Conservation (phyloP, 2,888 invertebrate species). For the Cordylochernes scorpioides region DNA sequence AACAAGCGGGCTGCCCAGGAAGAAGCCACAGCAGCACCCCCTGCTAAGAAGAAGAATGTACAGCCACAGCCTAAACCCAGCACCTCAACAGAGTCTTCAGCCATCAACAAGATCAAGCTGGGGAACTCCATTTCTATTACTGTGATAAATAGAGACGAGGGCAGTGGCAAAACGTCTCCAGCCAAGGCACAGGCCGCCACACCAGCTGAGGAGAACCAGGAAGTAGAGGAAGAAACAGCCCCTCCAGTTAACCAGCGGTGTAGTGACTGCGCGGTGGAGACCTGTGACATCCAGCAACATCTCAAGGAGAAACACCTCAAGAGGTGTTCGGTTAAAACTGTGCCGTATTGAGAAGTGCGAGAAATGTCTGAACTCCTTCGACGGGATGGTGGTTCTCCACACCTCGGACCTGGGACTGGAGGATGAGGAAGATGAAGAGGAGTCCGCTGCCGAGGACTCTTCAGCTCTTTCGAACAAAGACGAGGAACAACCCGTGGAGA, state of each 20-base stretch:
- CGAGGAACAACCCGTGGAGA: too few species aligned
- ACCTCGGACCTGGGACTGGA: constrained; percentile 12
- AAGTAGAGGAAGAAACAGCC: constrained; percentile 1
- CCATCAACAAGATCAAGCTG: too few species aligned
- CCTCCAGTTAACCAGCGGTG: constrained; percentile 7
- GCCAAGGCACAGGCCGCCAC: not conserved
- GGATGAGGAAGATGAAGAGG: constrained; percentile 6
- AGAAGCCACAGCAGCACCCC: constrained; percentile 1
- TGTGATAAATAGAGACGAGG: too few species aligned
- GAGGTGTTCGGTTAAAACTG: constrained; percentile 11
- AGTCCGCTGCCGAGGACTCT: too few species aligned
- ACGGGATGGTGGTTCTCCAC: constrained; percentile 12
- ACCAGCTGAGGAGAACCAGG: not conserved
- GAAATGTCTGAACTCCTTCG: constrained; percentile 13
- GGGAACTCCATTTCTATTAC: too few species aligned
- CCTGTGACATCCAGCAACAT: constrained; percentile 10
- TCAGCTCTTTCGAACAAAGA: too few species aligned
- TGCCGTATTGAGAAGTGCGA: constrained; percentile 15
- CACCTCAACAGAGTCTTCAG: too few species aligned
- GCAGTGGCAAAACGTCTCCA: too few species aligned
- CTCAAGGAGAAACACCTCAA: constrained; percentile 12
- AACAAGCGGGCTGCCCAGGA: constrained; percentile 7
- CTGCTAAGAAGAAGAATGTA: not conserved
- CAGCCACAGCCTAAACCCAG: too few species aligned
- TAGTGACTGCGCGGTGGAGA: constrained; percentile 10